phyloP scores from a whole-genome alignment of 2,113 vertebrate species.

The Fulica atra region DNA sequence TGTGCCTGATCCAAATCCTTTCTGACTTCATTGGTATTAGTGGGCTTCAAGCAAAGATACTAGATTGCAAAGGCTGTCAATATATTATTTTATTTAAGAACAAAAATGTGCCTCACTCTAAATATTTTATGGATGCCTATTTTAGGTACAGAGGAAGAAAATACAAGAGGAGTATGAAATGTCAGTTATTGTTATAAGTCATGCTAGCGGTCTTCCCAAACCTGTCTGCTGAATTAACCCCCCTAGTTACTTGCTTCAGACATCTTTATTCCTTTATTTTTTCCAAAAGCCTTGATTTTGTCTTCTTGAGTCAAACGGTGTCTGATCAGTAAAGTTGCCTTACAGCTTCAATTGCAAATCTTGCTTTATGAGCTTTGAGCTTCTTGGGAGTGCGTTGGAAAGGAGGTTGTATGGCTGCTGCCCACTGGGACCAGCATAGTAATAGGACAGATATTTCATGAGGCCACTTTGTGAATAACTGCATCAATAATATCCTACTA shows the following conservation, averaged over 20 bases:
- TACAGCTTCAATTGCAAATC: not conserved
- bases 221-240: not conserved
- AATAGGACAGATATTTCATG: not conserved
- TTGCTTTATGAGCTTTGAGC: not conserved
- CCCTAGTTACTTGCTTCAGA: not conserved
- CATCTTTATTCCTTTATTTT: not conserved
- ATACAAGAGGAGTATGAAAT: not conserved
- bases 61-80: not conserved
- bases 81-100: not conserved
- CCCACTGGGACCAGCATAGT: not conserved
- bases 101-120: not conserved
- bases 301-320: not conserved
- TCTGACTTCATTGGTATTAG: not conserved
- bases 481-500: not conserved
- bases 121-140: not conserved
- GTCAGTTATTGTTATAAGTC: not conserved
- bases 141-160: not conserved
- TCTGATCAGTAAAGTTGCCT: not conserved
- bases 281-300: not conserved
- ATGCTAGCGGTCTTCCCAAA: not conserved
- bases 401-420: not conserved
- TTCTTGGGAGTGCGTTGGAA: not conserved
- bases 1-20: not conserved
- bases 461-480: not conserved
- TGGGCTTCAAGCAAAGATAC: not conserved